Conservation (phyloP, 2,797 vertebrate species). For the Sus cebifrons region DNA sequence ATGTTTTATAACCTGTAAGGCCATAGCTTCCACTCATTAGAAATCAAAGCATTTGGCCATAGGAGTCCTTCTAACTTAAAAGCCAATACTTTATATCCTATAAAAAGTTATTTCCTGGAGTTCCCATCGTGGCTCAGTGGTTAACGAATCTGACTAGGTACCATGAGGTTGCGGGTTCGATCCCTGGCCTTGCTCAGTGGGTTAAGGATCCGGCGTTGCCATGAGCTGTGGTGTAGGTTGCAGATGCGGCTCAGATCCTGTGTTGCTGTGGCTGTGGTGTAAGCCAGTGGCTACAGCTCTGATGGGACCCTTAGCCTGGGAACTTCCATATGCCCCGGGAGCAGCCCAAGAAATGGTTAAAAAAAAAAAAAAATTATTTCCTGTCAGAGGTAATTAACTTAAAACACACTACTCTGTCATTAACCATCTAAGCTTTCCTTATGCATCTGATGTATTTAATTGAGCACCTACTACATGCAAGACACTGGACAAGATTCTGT, state of each 20-base stretch:
- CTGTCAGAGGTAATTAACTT: constrained; percentile 36
- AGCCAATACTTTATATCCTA: not conserved
- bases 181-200: too few species aligned
- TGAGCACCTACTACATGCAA: constrained; percentile 10
- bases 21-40: constrained; percentile 28
- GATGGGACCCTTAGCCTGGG: too few species aligned
- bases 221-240: too few species aligned
- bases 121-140: too few species aligned
- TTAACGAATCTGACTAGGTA: too few species aligned
- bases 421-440: not conserved
- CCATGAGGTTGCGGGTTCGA: too few species aligned
- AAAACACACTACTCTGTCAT: not conserved
- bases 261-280: too few species aligned
- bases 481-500: not conserved
- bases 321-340: too few species aligned
- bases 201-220: too few species aligned
- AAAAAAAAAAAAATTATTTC: not conserved
- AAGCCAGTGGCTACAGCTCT: too few species aligned
- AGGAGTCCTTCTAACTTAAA: constrained; percentile 14
- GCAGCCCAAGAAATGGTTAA: too few species aligned
- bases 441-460: not conserved
- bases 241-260: too few species aligned
- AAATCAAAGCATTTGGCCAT: constrained; percentile 45
- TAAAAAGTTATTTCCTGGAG: not conserved
- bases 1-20: constrained; percentile 51